Conservation (phyloP, 2,113 vertebrate species). For the Forbesichthys agassizii region DNA sequence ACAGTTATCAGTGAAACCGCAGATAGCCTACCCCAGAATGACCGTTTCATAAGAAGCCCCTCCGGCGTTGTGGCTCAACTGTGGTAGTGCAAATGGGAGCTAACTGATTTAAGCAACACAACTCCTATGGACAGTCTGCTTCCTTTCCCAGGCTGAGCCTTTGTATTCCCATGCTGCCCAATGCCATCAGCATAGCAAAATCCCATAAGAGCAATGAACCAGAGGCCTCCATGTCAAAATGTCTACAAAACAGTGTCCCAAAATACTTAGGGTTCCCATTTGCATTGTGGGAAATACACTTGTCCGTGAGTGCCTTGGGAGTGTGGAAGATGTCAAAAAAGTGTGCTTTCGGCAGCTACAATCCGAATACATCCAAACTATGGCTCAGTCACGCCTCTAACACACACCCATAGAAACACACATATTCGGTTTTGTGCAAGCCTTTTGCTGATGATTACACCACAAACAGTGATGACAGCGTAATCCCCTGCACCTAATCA, state of each 20-base stretch:
- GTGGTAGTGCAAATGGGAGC: slow-evolving; percentile 45
- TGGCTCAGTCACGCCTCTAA: background rate
- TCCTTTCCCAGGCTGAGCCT: slow-evolving; percentile 72
- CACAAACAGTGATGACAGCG: background rate
- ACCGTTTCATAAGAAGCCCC: slow-evolving; percentile 15
- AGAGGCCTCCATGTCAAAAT: slow-evolving; percentile 38
- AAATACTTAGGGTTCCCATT: background rate
- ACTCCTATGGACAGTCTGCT: slow-evolving; percentile 58
- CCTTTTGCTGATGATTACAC: too few relatives aligned
- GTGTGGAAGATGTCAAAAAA: too few relatives aligned
- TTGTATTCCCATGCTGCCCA: slow-evolving; percentile 50
- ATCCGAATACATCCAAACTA: too few relatives aligned
- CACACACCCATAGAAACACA: background rate
- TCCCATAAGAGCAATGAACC: slow-evolving; percentile 30
- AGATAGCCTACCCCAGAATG: slow-evolving; percentile 4
- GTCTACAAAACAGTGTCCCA: background rate
- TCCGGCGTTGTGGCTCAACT: slow-evolving; percentile 38
- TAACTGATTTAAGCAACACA: slow-evolving; percentile 67
- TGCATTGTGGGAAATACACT: too few relatives aligned
- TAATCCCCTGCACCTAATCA: background rate
- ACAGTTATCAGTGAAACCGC: slow-evolving; percentile 9
- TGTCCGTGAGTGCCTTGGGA: too few relatives aligned
- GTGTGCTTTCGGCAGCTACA: too few relatives aligned
- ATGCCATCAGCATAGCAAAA: background rate
- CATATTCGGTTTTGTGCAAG: background rate